A percentile compares a stretch with the other conserved stretches of the same genome.
phyloP scores from a whole-genome alignment of 23 tunicate genomes.

The Trididemnum nubilum region DNA sequence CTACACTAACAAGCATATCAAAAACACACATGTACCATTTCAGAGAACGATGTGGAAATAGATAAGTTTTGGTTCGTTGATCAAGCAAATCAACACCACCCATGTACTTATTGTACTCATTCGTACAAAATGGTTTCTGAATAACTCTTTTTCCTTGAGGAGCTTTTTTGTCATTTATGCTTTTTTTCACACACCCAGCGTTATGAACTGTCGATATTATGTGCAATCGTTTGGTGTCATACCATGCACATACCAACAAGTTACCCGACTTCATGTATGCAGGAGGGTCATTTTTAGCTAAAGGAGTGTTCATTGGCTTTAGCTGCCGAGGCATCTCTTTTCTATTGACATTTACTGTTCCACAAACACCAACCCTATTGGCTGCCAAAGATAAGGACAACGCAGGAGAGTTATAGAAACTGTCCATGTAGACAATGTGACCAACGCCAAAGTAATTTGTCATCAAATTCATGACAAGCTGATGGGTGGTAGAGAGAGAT shows the following conservation, averaged over 20 bases:
- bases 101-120: slow-evolving; percentile 11
- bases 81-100: slow-evolving; percentile 14
- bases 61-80: slow-evolving; percentile 16
- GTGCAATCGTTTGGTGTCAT: slow-evolving; percentile 18
- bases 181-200: not conserved
- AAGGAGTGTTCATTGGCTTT: not conserved
- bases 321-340: slow-evolving; percentile 7
- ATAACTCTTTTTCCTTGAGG: not conserved
- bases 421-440: slow-evolving; percentile 21
- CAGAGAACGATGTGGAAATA: slow-evolving; percentile 11
- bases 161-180: not conserved
- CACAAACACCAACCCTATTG: slow-evolving; percentile 18
- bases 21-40: slow-evolving; percentile 7
- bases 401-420: not conserved
- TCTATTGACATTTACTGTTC: slow-evolving; percentile 30
- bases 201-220: not conserved
- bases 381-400: not conserved
- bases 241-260: slow-evolving; percentile 16
- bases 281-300: not conserved
- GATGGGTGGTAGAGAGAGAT: not conserved
- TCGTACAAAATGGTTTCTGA: slow-evolving; percentile 13
- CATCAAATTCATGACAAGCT: slow-evolving; percentile 8
- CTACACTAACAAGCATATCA: not conserved
- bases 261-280: slow-evolving; percentile 13
- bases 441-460: slow-evolving; percentile 1